Base-by-base conservation (phyloP, 2,797 vertebrate species). In the Muscicapa striata region DNA sequence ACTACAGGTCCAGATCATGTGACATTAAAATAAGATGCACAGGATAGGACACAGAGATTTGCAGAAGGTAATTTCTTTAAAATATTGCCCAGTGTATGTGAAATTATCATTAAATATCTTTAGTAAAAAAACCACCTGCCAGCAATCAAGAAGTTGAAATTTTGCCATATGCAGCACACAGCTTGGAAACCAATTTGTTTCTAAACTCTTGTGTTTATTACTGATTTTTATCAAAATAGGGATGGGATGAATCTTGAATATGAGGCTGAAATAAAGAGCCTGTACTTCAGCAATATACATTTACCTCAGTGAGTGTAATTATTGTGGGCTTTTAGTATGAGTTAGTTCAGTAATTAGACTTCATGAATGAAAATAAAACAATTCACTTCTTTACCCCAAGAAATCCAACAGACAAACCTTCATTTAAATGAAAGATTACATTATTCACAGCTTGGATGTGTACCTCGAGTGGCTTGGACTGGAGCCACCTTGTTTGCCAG, bases 341-440 rank as follows among this genome's bases (percentile, higher is more conserved):
- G 82, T 95, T 91, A 84, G 87, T 87, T 92, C 90, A 66, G 61
- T 63, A 89, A 96, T 96, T 96, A 93, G 84, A 82, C 57, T 52
- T 92, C 83, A 68, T 90, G 94, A 89, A 43, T 72, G 85, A 82
- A 96, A 93, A 49, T 84, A 59, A 5, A 91, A 93, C 89, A 83
- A 66, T 84, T 70, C 23, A 73, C 64, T 93, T 77, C 58, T 95
- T 96, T 90, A 58, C 82, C 89, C 63, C 89, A 79, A 76, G 82
- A 96, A 96, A 94, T 92, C 82, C 77, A 72, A 81, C 40, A 95
- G 93, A 95, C 95, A 73, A 97, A 40, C 58, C 52, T 94, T 93
- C 40, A 64, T 90, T 95, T 84, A 82, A 90, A 91, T 67, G 93
- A 90, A 90, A 91, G 77, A 92, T 92, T 74, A n/a, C 58, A 7